Conservation (phyloP, 2,113 vertebrate genomes). For the Scortum barcoo region DNA sequence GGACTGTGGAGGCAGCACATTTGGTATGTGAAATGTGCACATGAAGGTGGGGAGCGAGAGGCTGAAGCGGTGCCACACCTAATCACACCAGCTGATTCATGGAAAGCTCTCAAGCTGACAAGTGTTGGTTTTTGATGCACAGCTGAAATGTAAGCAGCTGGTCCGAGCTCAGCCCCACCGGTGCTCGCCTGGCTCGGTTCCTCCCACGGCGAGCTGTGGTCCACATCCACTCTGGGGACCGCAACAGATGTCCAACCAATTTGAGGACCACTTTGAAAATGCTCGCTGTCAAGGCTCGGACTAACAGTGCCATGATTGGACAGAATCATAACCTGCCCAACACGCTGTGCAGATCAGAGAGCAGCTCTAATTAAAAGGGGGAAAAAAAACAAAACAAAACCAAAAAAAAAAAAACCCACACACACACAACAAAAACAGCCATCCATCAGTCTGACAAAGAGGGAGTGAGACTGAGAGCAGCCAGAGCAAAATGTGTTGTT, state of each 20-base stretch:
- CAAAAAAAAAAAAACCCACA: neutral
- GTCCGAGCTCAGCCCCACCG: constrained; percentile 45
- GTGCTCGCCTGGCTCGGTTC: constrained; percentile 20
- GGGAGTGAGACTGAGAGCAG: constrained; percentile 1
- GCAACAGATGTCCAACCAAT: constrained; percentile 63
- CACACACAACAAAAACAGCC: too few relatives aligned
- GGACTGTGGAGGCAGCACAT: constrained; percentile 22
- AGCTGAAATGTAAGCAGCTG: constrained; percentile 59
- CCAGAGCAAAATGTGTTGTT: neutral
- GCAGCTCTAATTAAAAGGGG: constrained; percentile 48
- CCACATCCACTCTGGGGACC: constrained; percentile 59
- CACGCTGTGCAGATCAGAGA: constrained; percentile 25
- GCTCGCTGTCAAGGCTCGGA: constrained; percentile 23
- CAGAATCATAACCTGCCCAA: constrained; percentile 46
- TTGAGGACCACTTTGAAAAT: constrained; percentile 55
- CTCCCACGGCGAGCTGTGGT: constrained; percentile 34
- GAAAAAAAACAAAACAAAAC: too few relatives aligned
- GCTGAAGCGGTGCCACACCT: constrained; percentile 56
- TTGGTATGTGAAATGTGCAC: neutral
- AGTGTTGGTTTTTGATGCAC: constrained; percentile 42
- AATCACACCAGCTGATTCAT: constrained; percentile 55
- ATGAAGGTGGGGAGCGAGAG: neutral
- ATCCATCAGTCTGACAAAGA: constrained; percentile 36
- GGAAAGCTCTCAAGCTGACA: constrained; percentile 24
- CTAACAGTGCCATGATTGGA: constrained; percentile 44